These are phyloP conservation scores for Theropithecus gelada DNA, from an alignment of 2,113 vertebrate genomes.

Conservation along the genomic window DNA sequence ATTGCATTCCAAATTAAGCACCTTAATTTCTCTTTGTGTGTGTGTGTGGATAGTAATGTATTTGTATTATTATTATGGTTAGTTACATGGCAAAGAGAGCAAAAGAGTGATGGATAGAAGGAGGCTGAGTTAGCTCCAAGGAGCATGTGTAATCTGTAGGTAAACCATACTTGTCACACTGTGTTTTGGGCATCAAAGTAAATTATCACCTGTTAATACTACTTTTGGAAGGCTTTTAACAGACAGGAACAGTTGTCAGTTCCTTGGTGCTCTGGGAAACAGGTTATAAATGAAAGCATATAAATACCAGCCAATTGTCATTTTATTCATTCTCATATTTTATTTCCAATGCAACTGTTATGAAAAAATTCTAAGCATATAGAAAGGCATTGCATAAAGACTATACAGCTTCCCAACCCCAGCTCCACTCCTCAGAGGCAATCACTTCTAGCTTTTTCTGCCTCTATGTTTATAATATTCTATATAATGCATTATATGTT, in stretches of 20 bases:
- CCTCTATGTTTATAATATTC: background rate
- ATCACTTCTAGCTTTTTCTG: background rate
- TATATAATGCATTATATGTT: background rate
- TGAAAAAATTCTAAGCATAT: background rate
- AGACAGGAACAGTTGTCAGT: conserved; percentile 17
- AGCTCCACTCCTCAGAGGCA: background rate
- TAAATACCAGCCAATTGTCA: background rate
- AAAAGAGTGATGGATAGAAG: background rate
- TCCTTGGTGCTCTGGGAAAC: background rate
- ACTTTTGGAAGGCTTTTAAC: background rate
- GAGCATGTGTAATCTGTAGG: background rate
- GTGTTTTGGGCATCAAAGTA: conserved; percentile 26
- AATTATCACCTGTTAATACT: conserved; percentile 35
- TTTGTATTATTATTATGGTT: background rate
- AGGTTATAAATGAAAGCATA: background rate
- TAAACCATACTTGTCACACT: background rate
- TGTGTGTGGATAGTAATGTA: background rate
- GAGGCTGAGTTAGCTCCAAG: background rate
- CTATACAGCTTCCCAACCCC: background rate
- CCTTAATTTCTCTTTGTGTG: conserved; percentile 26
- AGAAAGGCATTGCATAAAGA: background rate
- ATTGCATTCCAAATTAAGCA: conserved; percentile 26
- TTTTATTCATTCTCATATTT: background rate
- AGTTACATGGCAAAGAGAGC: background rate
- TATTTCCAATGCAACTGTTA: conserved; percentile 14